These are phyloP conservation scores for Dryocosmus kuriphilus DNA, from an alignment of 2,888 invertebrate genomes.

Conservation along the genomic window DNA sequence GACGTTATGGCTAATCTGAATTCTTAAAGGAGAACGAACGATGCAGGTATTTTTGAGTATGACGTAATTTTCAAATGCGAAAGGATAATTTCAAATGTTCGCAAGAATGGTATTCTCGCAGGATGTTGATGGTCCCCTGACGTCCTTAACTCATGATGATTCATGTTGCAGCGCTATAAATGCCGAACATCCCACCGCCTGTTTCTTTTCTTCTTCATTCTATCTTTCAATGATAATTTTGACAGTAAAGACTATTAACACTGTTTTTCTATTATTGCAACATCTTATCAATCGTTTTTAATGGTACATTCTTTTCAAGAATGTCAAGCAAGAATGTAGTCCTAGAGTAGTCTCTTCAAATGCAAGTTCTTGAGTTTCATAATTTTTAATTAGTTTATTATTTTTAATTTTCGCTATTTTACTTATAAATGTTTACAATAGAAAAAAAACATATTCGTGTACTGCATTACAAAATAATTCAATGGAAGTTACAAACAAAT, in stretches of 20 bases:
- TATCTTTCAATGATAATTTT: constrained; percentile 17
- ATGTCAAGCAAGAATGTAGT: not conserved
- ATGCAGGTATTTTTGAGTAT: not conserved
- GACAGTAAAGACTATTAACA: constrained; percentile 4
- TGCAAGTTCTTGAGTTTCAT: not conserved
- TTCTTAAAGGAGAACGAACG: not conserved
- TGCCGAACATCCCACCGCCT: constrained; percentile 4
- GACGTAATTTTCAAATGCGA: constrained; percentile 12
- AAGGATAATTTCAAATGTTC: not conserved
- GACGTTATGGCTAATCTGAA: not conserved
- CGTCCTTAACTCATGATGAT: not conserved
- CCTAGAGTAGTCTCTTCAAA: not conserved
- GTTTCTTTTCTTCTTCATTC: not conserved
- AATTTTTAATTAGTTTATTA: not conserved
- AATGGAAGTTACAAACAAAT: too few relatives aligned
- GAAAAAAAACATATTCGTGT: too few relatives aligned
- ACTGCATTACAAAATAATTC: too few relatives aligned
- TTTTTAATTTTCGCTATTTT: too few relatives aligned
- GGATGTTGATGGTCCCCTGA: not conserved
- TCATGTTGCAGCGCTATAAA: constrained; percentile 2
- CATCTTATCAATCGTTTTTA: not conserved
- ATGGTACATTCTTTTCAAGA: not conserved
- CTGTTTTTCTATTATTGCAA: not conserved
- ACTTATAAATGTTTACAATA: too few relatives aligned
- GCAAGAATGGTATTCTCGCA: not conserved